Conservation (phyloP, 2,113 vertebrate species). For the Podiceps cristatus region DNA sequence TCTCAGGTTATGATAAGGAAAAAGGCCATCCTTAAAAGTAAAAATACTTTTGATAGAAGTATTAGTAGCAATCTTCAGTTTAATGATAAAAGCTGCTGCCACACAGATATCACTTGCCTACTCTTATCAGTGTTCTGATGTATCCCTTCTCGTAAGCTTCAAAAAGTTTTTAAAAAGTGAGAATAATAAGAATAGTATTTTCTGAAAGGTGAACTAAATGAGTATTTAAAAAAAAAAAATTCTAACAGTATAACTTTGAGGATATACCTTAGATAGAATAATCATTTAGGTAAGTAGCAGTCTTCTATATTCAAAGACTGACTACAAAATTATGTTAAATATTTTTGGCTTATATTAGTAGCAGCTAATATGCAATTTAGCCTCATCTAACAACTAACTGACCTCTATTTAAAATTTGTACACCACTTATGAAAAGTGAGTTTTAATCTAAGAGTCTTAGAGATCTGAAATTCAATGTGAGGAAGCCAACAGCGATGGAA, state of each 20-base stretch:
- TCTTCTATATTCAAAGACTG: background rate
- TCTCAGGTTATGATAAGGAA: background rate
- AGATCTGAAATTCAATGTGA: fast-evolving
- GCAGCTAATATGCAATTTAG: background rate
- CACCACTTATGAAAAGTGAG: background rate
- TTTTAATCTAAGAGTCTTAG: background rate
- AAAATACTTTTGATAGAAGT: background rate
- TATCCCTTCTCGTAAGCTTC: background rate
- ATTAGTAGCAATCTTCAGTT: background rate
- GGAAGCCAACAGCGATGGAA: background rate
- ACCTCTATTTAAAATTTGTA: background rate
- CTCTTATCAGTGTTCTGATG: background rate
- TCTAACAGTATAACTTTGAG: background rate
- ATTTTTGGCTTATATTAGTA: background rate
- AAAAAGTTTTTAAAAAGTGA: background rate
- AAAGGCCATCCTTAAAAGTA: background rate
- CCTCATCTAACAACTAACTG: background rate
- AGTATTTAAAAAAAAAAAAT: background rate
- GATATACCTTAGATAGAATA: background rate
- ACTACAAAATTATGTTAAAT: background rate
- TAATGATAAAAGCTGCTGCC: background rate
- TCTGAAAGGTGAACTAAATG: background rate
- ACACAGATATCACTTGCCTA: background rate
- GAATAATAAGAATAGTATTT: background rate
- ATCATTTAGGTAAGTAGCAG: background rate